phyloP scores from a whole-genome alignment of 2,113 vertebrate genomes.

The Anolis carolinensis region DNA sequence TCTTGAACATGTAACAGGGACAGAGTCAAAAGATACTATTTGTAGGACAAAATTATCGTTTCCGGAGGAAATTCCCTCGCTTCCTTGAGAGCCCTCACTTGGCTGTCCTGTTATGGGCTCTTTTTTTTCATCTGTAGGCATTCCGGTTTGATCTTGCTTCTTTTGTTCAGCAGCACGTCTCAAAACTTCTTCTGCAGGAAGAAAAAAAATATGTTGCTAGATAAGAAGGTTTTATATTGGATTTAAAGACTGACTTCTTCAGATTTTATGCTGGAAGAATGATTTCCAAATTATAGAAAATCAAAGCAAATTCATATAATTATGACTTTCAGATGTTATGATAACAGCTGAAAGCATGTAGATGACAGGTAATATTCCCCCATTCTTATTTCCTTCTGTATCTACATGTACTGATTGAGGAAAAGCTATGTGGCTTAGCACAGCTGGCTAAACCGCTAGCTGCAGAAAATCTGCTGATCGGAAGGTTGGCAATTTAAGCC shows the following conservation, averaged over 20 bases:
- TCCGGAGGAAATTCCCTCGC: neutral
- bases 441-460: too few species aligned
- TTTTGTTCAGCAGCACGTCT: constrained; percentile 6
- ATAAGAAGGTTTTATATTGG: neutral
- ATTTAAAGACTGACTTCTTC: neutral
- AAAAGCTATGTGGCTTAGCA: too few species aligned
- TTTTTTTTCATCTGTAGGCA: constrained; percentile 50
- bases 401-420: neutral
- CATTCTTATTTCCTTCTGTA: neutral
- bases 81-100: constrained; percentile 62
- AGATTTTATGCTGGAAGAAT: neutral
- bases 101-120: constrained; percentile 52
- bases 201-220: constrained; percentile 28
- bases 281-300: neutral
- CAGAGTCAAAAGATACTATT: constrained; percentile 57
- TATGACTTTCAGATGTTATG: neutral
- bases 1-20: constrained; percentile 44
- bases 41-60: constrained; percentile 52
- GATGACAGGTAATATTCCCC: too few species aligned
- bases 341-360: neutral
- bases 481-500: too few species aligned
- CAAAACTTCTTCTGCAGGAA: constrained; percentile 16
- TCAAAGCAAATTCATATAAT: neutral
- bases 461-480: too few species aligned
- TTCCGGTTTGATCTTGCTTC: constrained; percentile 59